A percentile compares a stretch with the other conserved stretches of the same genome.
Conservation (phyloP, 2,113 vertebrate genomes). For the Aldabrachelys gigantea region DNA sequence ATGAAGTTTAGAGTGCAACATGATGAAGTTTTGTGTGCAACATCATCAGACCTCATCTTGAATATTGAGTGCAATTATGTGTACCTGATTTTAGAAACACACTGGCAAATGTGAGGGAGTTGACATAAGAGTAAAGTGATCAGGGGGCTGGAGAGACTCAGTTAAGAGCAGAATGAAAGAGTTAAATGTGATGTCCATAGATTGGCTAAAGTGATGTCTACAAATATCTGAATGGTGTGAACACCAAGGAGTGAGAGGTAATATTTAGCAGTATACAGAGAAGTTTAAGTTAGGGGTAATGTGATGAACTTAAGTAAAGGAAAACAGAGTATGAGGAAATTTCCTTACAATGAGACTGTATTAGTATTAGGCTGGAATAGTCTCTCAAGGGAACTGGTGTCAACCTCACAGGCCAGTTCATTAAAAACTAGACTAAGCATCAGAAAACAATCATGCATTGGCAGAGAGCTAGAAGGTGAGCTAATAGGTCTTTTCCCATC, state of each 20-base stretch:
- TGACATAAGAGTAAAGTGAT: neutral
- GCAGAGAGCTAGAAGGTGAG: constrained; percentile 55
- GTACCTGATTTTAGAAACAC: neutral
- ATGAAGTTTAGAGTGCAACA: neutral
- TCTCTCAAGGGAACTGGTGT: constrained; percentile 52
- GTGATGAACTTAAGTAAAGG: neutral
- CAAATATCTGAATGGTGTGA: neutral
- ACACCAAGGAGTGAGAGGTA: constrained; percentile 6
- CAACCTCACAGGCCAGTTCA: constrained; percentile 49
- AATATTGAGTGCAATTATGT: neutral
- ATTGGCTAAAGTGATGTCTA: neutral
- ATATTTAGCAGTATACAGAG: constrained; percentile 29
- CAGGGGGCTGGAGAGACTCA: neutral
- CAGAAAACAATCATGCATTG: constrained; percentile 50
- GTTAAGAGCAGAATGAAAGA: neutral
- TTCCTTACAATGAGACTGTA: constrained; percentile 36
- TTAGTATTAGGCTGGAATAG: constrained; percentile 48
- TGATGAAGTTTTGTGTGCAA: neutral
- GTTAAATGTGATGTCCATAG: neutral
- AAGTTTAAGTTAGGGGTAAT: neutral
- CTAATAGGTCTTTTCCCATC: constrained; percentile 58
- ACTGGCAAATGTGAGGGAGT: neutral
- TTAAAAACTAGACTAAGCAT: constrained; percentile 36
- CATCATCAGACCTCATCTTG: neutral
- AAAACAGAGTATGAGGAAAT: constrained; percentile 41